Percentiles rank a stretch among this genome's conserved stretches.
phyloP scores from a whole-genome alignment of 2,113 vertebrate genomes.

The Tragulus kanchil region DNA sequence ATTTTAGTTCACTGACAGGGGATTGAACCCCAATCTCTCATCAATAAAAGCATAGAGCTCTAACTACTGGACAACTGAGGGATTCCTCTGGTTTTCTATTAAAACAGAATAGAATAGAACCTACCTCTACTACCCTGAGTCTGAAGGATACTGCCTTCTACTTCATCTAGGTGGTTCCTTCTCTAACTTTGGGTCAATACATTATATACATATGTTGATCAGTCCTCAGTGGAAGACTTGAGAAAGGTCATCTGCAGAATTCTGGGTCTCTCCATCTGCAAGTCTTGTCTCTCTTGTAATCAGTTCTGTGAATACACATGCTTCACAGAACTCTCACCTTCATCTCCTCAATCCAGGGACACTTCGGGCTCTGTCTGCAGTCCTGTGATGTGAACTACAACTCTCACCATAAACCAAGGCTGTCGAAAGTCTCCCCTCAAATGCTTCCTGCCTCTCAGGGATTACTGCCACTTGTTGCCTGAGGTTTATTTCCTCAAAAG shows the following conservation, averaged over 20 bases:
- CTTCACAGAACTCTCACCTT: neutral
- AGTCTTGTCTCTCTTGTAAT: neutral
- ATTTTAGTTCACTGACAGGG: no score
- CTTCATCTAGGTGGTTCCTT: neutral
- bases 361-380: neutral
- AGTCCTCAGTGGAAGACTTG: neutral
- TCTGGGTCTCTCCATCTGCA: neutral
- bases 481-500: neutral
- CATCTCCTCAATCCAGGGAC: neutral
- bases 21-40: no score
- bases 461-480: neutral
- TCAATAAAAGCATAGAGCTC: no score
- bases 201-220: no score
- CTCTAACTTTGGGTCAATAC: neutral
- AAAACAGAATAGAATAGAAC: neutral
- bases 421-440: neutral
- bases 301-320: no score
- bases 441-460: neutral
- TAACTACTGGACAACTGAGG: no score
- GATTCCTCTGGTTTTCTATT: neutral
- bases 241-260: neutral
- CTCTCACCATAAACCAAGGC: no score
- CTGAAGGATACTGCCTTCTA: no score
- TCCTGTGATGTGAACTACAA: neutral
- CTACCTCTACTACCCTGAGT: neutral